Evolutionary conservation across 2,888 invertebrate species (phyloP).

Genomic region (Acleris cristana): DNA sequence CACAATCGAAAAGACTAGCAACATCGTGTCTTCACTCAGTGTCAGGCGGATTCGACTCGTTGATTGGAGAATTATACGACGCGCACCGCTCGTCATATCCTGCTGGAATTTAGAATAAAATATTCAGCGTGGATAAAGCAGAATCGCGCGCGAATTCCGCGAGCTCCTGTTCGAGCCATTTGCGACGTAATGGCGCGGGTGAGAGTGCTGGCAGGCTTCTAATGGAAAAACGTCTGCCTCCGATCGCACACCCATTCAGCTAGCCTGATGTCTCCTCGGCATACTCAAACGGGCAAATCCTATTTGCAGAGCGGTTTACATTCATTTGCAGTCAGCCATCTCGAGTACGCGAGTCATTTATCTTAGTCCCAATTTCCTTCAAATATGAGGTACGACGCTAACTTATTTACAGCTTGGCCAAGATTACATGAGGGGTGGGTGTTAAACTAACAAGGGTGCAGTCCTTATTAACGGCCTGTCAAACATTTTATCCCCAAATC

Average conservation of each 20-base stretch:
- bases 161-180: slow-evolving; percentile 61
- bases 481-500: slow-evolving; percentile 70
- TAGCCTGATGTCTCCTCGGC: slow-evolving; percentile 47
- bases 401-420: slow-evolving; percentile 62
- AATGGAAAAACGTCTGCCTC: slow-evolving; percentile 65
- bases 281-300: slow-evolving; percentile 30
- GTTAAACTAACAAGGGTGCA: slow-evolving; percentile 77
- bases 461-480: slow-evolving; percentile 77
- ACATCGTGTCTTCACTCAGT: slow-evolving; percentile 49
- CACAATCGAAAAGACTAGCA: slow-evolving; percentile 48
- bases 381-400: slow-evolving; percentile 43
- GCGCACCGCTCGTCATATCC: slow-evolving; percentile 56
- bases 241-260: slow-evolving; percentile 55
- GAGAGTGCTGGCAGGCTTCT: slow-evolving; percentile 56
- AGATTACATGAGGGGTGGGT: slow-evolving; percentile 66
- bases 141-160: slow-evolving; percentile 55
- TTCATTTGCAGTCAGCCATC: slow-evolving; percentile 9
- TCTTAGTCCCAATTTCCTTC: slow-evolving; percentile 27
- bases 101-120: slow-evolving; percentile 49
- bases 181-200: slow-evolving; percentile 64
- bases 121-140: slow-evolving; percentile 54
- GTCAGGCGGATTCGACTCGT: slow-evolving; percentile 53
- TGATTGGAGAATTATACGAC: slow-evolving; percentile 61
- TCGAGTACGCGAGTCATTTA: slow-evolving; percentile 8
- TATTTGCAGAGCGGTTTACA: slow-evolving; percentile 18